phyloP scores from a whole-genome alignment of 2,888 invertebrate genomes.

The Coenonympha glycerion region DNA sequence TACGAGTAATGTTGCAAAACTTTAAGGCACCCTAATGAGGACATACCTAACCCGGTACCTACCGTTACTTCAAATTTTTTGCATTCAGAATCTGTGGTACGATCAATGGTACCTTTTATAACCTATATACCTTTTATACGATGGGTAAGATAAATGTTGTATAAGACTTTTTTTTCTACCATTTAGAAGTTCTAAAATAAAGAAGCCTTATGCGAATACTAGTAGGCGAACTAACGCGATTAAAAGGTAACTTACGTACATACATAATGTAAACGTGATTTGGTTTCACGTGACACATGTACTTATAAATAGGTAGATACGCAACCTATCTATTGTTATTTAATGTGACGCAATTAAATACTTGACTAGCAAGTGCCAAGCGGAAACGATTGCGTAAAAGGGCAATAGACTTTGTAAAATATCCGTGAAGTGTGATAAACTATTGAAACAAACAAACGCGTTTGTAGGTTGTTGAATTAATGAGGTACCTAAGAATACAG shows the following conservation, averaged over 20 bases:
- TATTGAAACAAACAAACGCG: slow-evolving; percentile 2
- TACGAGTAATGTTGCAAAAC: too few relatives aligned
- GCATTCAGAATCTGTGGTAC: too few relatives aligned
- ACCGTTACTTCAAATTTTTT: too few relatives aligned
- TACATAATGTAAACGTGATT: neutral
- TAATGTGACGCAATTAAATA: neutral
- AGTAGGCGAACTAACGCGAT: neutral
- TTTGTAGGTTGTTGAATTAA: slow-evolving; percentile 1
- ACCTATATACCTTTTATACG: too few relatives aligned
- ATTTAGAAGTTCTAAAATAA: neutral
- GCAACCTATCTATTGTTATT: neutral
- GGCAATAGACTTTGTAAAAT: neutral
- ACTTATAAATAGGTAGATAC: neutral
- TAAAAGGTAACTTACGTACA: neutral
- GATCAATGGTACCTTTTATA: too few relatives aligned
- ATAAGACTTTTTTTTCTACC: neutral
- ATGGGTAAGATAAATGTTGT: too few relatives aligned
- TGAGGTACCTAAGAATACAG: neutral
- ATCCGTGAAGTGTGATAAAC: neutral
- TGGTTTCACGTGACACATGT: neutral
- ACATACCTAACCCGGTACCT: too few relatives aligned
- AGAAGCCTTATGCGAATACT: slow-evolving; percentile 1
- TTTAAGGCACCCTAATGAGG: too few relatives aligned
- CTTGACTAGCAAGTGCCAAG: neutral
- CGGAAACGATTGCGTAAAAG: slow-evolving; percentile 7